Conservation (phyloP, 2,113 vertebrate genomes). For the Grammomys surdaster region DNA sequence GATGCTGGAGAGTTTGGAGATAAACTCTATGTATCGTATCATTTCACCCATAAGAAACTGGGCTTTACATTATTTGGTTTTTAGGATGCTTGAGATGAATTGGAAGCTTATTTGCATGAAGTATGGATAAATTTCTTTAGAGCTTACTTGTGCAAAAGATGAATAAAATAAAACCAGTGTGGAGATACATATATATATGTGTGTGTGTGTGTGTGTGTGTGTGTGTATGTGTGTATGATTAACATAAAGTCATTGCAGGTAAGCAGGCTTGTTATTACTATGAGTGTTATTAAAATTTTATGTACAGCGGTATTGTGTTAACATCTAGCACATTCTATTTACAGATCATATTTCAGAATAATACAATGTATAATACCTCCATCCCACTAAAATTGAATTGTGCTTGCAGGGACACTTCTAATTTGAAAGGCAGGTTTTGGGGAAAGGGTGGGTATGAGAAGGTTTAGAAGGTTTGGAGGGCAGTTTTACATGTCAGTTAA, state of each 20-base stretch:
- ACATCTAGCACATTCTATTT: not conserved
- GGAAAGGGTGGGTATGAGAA: no score
- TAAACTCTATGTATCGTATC: not conserved
- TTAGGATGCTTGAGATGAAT: slow-evolving; percentile 8
- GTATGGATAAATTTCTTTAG: slow-evolving; percentile 17
- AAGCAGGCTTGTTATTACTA: not conserved
- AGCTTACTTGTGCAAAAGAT: slow-evolving; percentile 31
- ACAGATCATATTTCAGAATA: not conserved
- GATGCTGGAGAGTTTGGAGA: not conserved
- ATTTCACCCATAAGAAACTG: not conserved
- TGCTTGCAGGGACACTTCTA: not conserved
- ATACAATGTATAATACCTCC: not conserved
- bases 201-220: no score
- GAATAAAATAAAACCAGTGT: not conserved
- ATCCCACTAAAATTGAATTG: not conserved
- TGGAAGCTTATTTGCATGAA: not conserved
- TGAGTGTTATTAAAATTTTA: slow-evolving; percentile 29
- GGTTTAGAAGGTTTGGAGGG: not conserved
- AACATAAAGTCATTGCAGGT: slow-evolving; percentile 7
- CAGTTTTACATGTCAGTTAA: slow-evolving; percentile 39
- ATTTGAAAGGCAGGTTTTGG: slow-evolving; percentile 32
- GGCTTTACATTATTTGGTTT: slow-evolving; percentile 48
- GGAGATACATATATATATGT: not conserved
- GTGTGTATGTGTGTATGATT: not conserved
- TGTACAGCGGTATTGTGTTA: not conserved